Percentiles rank a stretch among this genome's conserved stretches.
phyloP scores from a whole-genome alignment of 1,140 invertebrate species.

The Drosophila bocqueti region DNA sequence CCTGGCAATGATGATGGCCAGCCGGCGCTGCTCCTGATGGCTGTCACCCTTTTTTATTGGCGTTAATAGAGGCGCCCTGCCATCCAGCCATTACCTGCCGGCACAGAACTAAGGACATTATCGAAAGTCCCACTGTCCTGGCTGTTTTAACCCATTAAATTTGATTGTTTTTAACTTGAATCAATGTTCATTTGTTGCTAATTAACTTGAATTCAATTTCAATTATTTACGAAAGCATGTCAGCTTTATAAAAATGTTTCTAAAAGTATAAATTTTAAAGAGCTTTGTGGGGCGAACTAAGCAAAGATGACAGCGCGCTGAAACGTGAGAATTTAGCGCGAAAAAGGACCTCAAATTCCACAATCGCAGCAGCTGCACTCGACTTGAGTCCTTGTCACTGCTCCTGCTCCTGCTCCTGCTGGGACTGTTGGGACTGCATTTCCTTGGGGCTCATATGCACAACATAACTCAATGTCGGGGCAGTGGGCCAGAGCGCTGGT shows the following conservation, averaged over 20 bases:
- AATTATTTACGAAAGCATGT: neutral
- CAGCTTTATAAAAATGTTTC: too few relatives aligned
- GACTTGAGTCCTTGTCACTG: conserved; percentile 33
- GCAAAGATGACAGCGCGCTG: neutral
- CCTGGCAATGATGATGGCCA: conserved; percentile 11
- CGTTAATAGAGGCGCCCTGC: conserved; percentile 13
- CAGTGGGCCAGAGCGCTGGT: neutral
- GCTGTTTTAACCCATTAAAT: neutral
- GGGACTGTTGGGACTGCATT: conserved; percentile 39
- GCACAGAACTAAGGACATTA: neutral
- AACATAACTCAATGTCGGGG: conserved; percentile 74
- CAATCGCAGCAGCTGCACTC: conserved; percentile 41
- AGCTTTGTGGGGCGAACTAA: neutral
- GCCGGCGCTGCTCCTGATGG: conserved; percentile 19
- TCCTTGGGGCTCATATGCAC: conserved; percentile 60
- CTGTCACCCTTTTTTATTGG: conserved; percentile 3
- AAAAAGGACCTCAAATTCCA: conserved; percentile 19
- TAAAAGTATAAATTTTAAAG: neutral
- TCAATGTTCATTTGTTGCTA: neutral
- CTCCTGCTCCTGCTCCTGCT: conserved; percentile 2
- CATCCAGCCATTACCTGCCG: conserved; percentile 2
- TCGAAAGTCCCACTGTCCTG: neutral
- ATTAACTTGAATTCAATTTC: neutral
- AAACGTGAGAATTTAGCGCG: conserved; percentile 7
- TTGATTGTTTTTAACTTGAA: neutral